Conservation (phyloP, 2,888 invertebrate genomes). For the Copidosoma aretas region DNA sequence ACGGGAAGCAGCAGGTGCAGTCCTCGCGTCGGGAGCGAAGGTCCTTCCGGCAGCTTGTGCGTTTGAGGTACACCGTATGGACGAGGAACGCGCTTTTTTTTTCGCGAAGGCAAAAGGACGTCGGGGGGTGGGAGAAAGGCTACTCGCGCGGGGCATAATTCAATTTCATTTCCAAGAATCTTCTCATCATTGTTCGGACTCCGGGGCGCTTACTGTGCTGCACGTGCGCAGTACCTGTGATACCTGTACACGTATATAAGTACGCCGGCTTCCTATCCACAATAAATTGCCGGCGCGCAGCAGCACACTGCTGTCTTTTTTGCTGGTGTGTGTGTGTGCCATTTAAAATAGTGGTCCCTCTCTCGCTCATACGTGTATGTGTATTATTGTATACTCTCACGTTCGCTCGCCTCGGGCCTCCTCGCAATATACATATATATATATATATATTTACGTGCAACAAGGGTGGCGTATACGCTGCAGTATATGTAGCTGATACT, state of each 20-base stretch:
- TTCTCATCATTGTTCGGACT: slow-evolving; percentile 39
- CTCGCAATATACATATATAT: too few relatives aligned
- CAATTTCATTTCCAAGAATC: slow-evolving; percentile 39
- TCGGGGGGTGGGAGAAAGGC: not conserved
- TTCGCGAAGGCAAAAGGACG: not conserved
- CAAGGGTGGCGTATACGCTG: not conserved
- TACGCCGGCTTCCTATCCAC: slow-evolving; percentile 30
- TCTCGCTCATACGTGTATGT: slow-evolving; percentile 3
- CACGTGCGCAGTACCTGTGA: too few relatives aligned
- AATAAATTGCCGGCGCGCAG: slow-evolving; percentile 37
- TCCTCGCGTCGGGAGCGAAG: too few relatives aligned
- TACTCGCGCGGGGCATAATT: not conserved
- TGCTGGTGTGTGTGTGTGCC: slow-evolving; percentile 36
- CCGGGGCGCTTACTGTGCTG: not conserved
- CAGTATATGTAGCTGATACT: not conserved
- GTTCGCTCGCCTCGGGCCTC: not conserved
- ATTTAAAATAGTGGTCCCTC: slow-evolving; percentile 40
- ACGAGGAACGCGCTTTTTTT: not conserved
- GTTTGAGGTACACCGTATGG: not conserved
- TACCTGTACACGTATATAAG: too few relatives aligned
- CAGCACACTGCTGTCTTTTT: too few relatives aligned
- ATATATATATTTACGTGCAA: not conserved
- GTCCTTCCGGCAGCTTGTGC: too few relatives aligned
- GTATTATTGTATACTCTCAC: slow-evolving; percentile 2
- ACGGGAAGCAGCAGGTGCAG: too few relatives aligned